These are phyloP conservation scores for Calephelis perditalis DNA, from an alignment of 2,888 invertebrate genomes.

Conservation along the genomic window DNA sequence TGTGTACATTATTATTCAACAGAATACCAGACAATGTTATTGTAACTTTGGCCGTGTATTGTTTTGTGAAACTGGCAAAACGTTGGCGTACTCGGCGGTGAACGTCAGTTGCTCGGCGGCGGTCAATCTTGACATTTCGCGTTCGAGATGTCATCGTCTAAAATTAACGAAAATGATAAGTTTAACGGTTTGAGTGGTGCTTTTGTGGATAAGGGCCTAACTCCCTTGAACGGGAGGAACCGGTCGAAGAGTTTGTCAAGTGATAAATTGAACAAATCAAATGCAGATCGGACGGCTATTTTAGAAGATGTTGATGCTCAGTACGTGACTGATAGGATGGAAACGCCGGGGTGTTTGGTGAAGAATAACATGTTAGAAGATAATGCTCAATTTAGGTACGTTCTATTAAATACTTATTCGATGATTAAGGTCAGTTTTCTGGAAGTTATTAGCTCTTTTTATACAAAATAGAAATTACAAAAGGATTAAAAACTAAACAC, in stretches of 20 bases:
- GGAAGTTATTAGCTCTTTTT: too few relatives aligned
- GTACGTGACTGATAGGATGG: constrained; percentile 56
- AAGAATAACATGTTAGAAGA: constrained; percentile 51
- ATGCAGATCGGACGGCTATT: constrained; percentile 66
- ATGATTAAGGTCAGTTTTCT: too few relatives aligned
- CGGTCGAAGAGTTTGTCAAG: constrained; percentile 70
- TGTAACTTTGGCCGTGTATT: constrained; percentile 47
- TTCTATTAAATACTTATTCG: too few relatives aligned
- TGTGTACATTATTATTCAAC: constrained; percentile 27
- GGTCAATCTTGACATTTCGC: constrained; percentile 45
- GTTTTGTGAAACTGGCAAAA: constrained; percentile 58
- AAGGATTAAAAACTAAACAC: too few relatives aligned
- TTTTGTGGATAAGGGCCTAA: constrained; percentile 58
- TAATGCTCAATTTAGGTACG: constrained; percentile 25
- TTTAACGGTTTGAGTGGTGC: constrained; percentile 59
- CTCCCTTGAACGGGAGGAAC: constrained; percentile 57
- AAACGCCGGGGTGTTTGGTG: constrained; percentile 67
- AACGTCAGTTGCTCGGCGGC: constrained; percentile 55
- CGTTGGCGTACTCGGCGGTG: constrained; percentile 46
- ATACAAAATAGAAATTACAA: too few relatives aligned
- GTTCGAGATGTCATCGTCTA: constrained; percentile 65
- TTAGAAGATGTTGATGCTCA: constrained; percentile 65
- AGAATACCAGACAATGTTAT: constrained; percentile 38
- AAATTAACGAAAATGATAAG: constrained; percentile 61
- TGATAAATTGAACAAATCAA: constrained; percentile 69